Evolutionary conservation across 92 coral and sea anemone species (phyloP).

Genomic region (Hydrozoanthus gracilis): DNA sequence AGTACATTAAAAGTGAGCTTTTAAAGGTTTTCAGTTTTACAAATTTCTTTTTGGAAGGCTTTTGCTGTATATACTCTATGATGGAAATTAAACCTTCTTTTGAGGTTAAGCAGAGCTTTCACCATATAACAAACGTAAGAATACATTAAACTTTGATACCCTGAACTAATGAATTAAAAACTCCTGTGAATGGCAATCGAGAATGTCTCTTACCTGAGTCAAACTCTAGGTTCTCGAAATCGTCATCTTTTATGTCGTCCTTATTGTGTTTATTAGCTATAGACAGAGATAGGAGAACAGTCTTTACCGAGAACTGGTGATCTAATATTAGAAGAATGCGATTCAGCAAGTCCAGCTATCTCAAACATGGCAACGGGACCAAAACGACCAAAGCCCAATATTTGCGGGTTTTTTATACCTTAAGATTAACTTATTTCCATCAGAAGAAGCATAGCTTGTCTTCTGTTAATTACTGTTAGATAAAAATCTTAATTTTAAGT

Average conservation of each 20-base stretch:
- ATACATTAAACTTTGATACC: slow-evolving; percentile 39
- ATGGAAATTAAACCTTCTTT: neutral
- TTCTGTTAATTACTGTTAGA: neutral
- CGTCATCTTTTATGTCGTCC: slow-evolving; percentile 1
- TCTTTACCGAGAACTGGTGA: neutral
- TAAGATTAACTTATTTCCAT: neutral
- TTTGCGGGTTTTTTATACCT: neutral
- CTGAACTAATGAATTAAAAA: neutral
- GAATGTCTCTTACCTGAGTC: slow-evolving; percentile 12
- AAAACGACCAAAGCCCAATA: neutral
- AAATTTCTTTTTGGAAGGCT: neutral
- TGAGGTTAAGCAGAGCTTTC: neutral
- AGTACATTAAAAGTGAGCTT: neutral
- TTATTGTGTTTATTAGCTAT: slow-evolving; percentile 21
- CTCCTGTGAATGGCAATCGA: neutral
- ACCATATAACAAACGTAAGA: slow-evolving; percentile 20
- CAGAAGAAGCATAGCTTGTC: neutral
- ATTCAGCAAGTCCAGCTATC: neutral
- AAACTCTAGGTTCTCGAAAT: slow-evolving; percentile 11
- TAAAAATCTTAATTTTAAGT: slow-evolving; percentile 15
- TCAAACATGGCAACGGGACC: neutral
- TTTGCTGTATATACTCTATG: neutral
- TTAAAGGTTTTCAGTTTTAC: too few species aligned
- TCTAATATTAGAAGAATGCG: slow-evolving; percentile 30
- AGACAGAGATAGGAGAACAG: neutral